Evolutionary conservation across 2,113 vertebrate species (phyloP).

Genomic region (Calonectris borealis): DNA sequence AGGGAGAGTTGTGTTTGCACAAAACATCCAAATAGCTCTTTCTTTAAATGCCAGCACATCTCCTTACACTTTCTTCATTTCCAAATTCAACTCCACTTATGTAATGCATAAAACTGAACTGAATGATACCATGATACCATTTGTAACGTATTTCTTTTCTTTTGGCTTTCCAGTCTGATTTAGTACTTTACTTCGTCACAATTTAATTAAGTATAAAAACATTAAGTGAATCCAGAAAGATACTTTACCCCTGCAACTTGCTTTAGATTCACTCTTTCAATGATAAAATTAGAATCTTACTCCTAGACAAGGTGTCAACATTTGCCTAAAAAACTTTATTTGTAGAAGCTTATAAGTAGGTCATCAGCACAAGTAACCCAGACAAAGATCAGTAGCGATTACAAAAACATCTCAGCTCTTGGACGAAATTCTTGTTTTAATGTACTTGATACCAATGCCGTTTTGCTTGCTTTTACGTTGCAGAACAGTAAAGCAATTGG

Average conservation of each 20-base stretch:
- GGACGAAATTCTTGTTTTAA: not conserved
- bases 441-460: not conserved
- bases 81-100: not conserved
- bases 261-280: not conserved
- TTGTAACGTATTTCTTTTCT: slow-evolving; percentile 12
- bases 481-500: not conserved
- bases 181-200: not conserved
- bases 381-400: not conserved
- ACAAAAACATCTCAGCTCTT: not conserved
- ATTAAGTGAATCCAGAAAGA: not conserved
- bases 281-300: slow-evolving; percentile 40
- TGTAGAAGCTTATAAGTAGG: slow-evolving; percentile 5
- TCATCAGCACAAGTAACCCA: slow-evolving; percentile 31
- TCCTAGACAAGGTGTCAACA: slow-evolving; percentile 17
- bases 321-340: slow-evolving; percentile 40
- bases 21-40: not conserved
- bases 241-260: not conserved
- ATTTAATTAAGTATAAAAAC: not conserved
- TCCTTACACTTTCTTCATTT: not conserved
- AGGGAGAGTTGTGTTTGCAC: not conserved
- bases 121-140: not conserved
- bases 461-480: not conserved
- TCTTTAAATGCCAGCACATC: not conserved
- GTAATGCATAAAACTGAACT: not conserved
- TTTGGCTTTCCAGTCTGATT: slow-evolving; percentile 7